phyloP scores from a whole-genome alignment of 2,888 invertebrate genomes.

The Scotopteryx bipunctaria region DNA sequence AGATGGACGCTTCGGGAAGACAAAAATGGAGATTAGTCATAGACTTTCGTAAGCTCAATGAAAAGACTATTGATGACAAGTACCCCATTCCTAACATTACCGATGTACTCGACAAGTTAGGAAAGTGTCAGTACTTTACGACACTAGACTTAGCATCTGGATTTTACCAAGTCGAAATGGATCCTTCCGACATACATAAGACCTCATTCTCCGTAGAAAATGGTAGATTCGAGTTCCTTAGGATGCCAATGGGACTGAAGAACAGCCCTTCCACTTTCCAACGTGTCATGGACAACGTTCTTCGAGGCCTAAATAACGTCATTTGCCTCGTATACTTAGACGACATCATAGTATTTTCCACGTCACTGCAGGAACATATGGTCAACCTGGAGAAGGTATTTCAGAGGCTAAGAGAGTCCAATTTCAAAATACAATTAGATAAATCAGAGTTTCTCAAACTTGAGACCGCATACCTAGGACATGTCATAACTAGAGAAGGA shows the following conservation, averaged over 20 bases:
- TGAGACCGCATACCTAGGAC: slow-evolving; percentile 40
- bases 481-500: slow-evolving; percentile 38
- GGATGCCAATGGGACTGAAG: background rate
- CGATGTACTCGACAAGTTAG: background rate
- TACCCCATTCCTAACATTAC: too few relatives aligned
- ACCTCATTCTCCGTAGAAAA: background rate
- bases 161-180: background rate
- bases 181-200: background rate
- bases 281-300: background rate
- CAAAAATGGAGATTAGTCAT: background rate
- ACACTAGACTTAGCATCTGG: background rate
- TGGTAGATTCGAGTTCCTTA: background rate
- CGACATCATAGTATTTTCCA: background rate
- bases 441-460: slow-evolving; percentile 40
- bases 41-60: background rate
- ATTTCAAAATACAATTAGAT: slow-evolving; percentile 42
- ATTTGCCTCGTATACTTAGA: background rate
- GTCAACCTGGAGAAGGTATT: slow-evolving; percentile 38
- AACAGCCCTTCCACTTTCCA: background rate
- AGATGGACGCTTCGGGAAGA: slow-evolving; percentile 1
- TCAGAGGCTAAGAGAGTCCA: slow-evolving; percentile 31
- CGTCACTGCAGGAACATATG: slow-evolving; percentile 15
- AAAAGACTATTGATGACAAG: background rate
- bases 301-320: background rate
- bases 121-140: background rate